phyloP scores from a whole-genome alignment of 2,888 invertebrate genomes.

The Lithophane leautieri region DNA sequence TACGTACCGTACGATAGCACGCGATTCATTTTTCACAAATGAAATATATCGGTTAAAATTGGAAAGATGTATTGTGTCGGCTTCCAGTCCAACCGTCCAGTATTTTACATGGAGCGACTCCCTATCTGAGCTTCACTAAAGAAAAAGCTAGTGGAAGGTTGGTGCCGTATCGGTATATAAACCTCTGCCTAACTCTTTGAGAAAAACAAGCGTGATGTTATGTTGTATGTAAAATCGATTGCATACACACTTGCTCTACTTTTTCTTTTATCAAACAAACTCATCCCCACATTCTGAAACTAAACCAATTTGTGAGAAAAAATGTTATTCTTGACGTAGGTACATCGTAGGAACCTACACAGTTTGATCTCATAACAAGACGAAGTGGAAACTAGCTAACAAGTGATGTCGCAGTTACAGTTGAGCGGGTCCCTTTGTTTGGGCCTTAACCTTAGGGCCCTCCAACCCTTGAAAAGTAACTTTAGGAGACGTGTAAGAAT shows the following conservation, averaged over 20 bases:
- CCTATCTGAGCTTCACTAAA: too few species aligned
- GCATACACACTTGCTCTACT: not conserved
- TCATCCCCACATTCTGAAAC: not conserved
- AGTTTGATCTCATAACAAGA: constrained; percentile 56
- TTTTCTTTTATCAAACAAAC: not conserved
- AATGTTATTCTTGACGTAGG: not conserved
- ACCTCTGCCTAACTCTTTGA: not conserved
- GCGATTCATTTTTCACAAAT: too few species aligned
- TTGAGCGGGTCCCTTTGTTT: constrained; percentile 57
- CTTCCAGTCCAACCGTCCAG: too few species aligned
- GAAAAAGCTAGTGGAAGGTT: too few species aligned
- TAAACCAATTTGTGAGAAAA: constrained; percentile 6
- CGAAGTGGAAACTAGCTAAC: constrained; percentile 55
- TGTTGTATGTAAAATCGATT: not conserved
- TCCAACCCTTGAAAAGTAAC: constrained; percentile 27
- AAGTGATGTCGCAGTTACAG: constrained; percentile 54
- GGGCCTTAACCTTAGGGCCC: constrained; percentile 51
- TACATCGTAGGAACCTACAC: not conserved
- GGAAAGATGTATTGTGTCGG: too few species aligned
- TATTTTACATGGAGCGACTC: too few species aligned
- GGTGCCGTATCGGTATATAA: not conserved
- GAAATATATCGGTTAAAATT: too few species aligned
- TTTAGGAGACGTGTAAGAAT: constrained; percentile 37
- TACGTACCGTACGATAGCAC: too few species aligned
- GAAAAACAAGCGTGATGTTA: not conserved